Percentiles rank a stretch among this genome's conserved stretches.
Conservation (phyloP, 1,140 invertebrate species). For the Uloborus diversus region DNA sequence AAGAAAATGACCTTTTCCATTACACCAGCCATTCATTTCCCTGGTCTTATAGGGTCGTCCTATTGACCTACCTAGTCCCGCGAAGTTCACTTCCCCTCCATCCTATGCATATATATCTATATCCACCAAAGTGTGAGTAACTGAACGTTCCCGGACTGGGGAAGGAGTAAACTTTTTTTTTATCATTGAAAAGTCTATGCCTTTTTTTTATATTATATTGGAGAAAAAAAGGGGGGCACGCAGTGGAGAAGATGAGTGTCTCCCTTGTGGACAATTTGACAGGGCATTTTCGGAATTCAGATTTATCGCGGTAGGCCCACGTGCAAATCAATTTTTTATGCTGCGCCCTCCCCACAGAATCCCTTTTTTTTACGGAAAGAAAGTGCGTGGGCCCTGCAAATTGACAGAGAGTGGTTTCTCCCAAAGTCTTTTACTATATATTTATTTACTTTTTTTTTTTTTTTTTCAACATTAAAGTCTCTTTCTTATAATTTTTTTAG, state of each 20-base stretch:
- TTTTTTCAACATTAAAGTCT: constrained; percentile 37
- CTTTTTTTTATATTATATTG: not conserved
- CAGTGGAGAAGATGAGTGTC: constrained; percentile 57
- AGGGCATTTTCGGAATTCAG: constrained; percentile 58
- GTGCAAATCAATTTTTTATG: constrained; percentile 58
- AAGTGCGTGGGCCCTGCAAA: constrained; percentile 36
- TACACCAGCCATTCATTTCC: constrained; percentile 38
- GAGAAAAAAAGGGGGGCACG: not conserved
- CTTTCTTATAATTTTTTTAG: constrained; percentile 33
- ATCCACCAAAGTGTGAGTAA: not conserved
- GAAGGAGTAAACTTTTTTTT: not conserved
- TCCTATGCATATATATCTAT: not conserved
- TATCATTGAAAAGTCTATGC: not conserved
- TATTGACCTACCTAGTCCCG: constrained; percentile 18
- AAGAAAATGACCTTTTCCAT: constrained; percentile 9
- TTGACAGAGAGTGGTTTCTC: constrained; percentile 42
- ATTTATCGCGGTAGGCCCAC: constrained; percentile 53
- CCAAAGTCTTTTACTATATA: constrained; percentile 24
- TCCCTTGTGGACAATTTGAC: constrained; percentile 57
- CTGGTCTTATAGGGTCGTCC: constrained; percentile 18
- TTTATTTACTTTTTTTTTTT: constrained; percentile 37
- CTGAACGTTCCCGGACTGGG: not conserved
- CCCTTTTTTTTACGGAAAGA: not conserved
- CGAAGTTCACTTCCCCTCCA: not conserved
- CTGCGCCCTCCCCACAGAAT: not conserved